Conservation (phyloP, 2,797 vertebrate genomes). For the Rhinophrynus dorsalis region DNA sequence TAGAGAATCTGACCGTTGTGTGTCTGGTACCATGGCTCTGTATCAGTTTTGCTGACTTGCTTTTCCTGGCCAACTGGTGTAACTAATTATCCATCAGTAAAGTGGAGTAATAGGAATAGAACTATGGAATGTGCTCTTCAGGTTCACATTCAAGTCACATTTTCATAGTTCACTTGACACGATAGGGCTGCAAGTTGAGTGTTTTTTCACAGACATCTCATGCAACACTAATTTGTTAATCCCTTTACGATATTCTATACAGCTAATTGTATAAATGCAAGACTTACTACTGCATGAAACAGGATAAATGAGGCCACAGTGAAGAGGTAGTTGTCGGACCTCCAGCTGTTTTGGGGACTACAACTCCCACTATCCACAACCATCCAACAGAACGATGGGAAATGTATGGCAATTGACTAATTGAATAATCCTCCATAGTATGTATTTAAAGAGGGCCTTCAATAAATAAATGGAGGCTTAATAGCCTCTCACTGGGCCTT, state of each 20-base stretch:
- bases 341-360: too few relatives aligned
- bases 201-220: constrained; percentile 1
- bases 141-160: constrained; percentile 5
- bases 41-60: not conserved
- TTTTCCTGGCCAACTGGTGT: not conserved
- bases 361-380: too few relatives aligned
- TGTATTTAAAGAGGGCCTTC: too few relatives aligned
- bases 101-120: not conserved
- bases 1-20: too few relatives aligned
- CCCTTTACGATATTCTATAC: not conserved
- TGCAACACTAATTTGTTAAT: constrained; percentile 3
- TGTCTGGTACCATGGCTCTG: not conserved
- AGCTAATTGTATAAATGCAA: not conserved
- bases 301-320: not conserved
- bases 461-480: too few relatives aligned
- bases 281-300: not conserved
- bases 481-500: too few relatives aligned
- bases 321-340: too few relatives aligned
- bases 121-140: not conserved
- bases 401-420: too few relatives aligned
- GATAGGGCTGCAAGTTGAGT: not conserved
- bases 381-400: too few relatives aligned
- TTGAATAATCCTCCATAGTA: too few relatives aligned
- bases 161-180: constrained; percentile 16
- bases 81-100: not conserved